Percentiles rank a stretch among this genome's conserved stretches.
These are phyloP conservation scores for Oligia strigilis DNA, from an alignment of 2,888 invertebrate genomes.

Conservation along the genomic window DNA sequence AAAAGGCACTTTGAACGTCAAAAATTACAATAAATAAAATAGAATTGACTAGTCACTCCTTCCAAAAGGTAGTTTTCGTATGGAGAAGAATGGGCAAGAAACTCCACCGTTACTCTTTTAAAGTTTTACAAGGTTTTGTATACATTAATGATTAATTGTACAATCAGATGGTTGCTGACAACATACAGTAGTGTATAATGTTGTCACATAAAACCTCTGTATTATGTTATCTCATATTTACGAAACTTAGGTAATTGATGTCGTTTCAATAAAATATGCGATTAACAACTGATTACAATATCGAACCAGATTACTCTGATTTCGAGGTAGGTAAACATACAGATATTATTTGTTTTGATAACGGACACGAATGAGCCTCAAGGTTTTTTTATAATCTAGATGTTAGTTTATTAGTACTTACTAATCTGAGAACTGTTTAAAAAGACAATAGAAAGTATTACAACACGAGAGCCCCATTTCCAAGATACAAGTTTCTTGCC, in stretches of 20 bases:
- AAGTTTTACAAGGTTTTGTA: too few relatives aligned
- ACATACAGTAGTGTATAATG: neutral
- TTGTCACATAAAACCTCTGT: neutral
- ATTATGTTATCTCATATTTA: conserved; percentile 27
- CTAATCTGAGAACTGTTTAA: neutral
- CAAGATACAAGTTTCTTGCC: neutral
- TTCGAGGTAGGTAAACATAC: neutral
- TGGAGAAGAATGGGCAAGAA: too few relatives aligned
- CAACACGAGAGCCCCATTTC: neutral
- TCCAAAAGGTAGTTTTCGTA: too few relatives aligned
- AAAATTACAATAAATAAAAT: too few relatives aligned
- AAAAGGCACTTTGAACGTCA: too few relatives aligned
- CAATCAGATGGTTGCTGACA: neutral
- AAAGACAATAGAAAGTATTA: neutral
- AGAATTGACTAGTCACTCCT: too few relatives aligned
- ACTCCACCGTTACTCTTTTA: too few relatives aligned
- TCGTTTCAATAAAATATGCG: conserved; percentile 29
- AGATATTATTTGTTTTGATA: neutral
- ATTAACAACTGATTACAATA: conserved; percentile 18
- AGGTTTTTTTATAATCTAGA: neutral
- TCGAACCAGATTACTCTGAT: conserved; percentile 26
- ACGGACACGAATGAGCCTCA: neutral
- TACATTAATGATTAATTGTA: neutral
- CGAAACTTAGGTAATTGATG: conserved; percentile 15
- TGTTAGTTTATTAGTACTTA: neutral